Evolutionary conservation across 53 echinoderm and acorn worm genomes (phyloP), one percentile per base, ranked within the genome.

Genomic region (Paracentrotus lividus): DNA sequence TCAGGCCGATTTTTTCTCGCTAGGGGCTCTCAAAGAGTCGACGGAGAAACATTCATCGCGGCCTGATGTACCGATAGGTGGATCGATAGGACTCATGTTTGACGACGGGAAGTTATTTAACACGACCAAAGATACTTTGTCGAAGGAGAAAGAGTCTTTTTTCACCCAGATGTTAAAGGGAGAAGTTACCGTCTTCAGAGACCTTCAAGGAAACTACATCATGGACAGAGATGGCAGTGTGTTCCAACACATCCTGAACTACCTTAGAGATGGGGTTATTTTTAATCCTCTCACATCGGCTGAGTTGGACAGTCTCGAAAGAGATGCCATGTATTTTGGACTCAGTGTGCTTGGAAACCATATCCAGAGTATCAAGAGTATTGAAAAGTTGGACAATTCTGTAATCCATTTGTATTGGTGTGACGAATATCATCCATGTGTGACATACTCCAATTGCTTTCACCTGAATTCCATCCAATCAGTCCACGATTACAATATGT

Each of bases 191-290:
- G 72, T 72, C 34, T 36, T 38, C 34, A 34, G 33, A 72, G 72
- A 72, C 38, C 72, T 15, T 38, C 72, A 72, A 36, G 72, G 72
- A 33, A 72, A 72, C 72, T 72, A 72, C 72, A 20, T 72, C 72
- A 72, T 72, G 72, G 34, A 72, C 20, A 72, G 72, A 72, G 72
- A 36, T 27, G 72, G 72, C 34, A 72, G 72, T 33, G 9, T 72
- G 36, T 72, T 72, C 38, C 72, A 72, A 16, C 72, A 72, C 72
- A 72, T 72, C 14, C 8, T 72, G 34, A 8, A 14, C 38, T 72
- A 72, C 20, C 40, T 72, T 38, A 72, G 72, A 72, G 72, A 72
- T 40, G 40, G 72, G 13, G 72, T 34, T 20, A 20, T 72, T 72
- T 5, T 72, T 15, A 72, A 24, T 26, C n/a, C 5, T 27, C 24